phyloP scores from a whole-genome alignment of 2,797 vertebrate genomes.

The Macropus fuliginosus region DNA sequence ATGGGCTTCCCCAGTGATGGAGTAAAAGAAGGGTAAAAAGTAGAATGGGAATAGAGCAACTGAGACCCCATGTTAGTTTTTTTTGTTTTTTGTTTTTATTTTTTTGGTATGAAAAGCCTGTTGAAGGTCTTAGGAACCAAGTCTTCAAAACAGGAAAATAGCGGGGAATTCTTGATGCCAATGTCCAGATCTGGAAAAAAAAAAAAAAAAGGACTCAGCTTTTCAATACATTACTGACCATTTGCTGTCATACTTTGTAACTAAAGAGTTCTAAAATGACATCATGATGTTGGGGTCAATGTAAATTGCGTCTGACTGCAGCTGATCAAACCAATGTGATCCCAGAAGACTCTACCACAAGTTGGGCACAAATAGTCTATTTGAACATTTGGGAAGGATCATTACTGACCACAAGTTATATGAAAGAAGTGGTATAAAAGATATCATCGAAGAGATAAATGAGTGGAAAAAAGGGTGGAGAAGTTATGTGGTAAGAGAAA shows the following conservation, averaged over 20 bases:
- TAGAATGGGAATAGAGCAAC: not conserved
- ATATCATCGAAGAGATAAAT: not conserved
- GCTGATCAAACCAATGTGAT: too few relatives aligned
- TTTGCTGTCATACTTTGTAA: not conserved
- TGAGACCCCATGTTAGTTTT: not conserved
- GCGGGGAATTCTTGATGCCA: not conserved
- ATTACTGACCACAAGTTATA: not conserved
- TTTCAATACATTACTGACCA: not conserved
- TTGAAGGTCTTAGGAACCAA: not conserved
- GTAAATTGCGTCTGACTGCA: too few relatives aligned
- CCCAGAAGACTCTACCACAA: too few relatives aligned
- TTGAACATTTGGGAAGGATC: too few relatives aligned
- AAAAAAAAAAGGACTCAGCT: not conserved
- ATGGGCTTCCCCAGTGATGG: not conserved
- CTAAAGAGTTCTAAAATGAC: not conserved
- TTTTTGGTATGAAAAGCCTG: not conserved
- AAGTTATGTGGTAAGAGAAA: not conserved
- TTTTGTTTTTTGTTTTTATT: not conserved
- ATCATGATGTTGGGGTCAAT: too few relatives aligned
- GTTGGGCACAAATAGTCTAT: too few relatives aligned
- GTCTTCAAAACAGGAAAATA: not conserved
- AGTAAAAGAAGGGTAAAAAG: not conserved
- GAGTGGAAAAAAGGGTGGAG: not conserved
- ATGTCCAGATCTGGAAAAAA: not conserved
- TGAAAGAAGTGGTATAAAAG: not conserved